Evolutionary conservation across 2,797 vertebrate genomes (phyloP).

Genomic region (Taeniopygia guttata): DNA sequence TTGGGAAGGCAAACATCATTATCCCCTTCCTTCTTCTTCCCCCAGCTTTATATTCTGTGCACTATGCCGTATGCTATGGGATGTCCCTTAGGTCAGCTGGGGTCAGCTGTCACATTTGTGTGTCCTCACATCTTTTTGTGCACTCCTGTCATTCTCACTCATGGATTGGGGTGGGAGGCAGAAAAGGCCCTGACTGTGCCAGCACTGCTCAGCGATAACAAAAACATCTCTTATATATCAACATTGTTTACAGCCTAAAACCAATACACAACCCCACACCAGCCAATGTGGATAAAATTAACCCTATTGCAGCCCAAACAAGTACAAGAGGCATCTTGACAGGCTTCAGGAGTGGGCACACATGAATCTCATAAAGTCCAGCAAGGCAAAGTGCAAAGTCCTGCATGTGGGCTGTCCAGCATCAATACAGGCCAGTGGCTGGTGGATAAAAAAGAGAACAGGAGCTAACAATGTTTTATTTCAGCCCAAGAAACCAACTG

Average conservation of each 20-base stretch:
- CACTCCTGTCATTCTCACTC: fast-evolving
- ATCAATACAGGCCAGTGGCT: background rate
- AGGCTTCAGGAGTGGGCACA: background rate
- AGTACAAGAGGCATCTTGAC: background rate
- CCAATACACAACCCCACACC: background rate
- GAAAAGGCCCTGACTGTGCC: background rate
- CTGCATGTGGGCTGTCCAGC: too few species aligned
- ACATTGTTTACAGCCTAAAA: background rate
- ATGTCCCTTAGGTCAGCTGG: background rate
- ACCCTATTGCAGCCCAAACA: background rate
- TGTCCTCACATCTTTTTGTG: background rate
- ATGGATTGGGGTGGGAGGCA: background rate
- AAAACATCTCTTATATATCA: background rate
- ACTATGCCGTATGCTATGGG: too few species aligned
- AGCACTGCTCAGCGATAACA: fast-evolving
- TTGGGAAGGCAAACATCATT: background rate
- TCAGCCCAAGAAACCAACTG: background rate
- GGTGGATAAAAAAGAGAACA: background rate
- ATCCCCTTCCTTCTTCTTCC: background rate
- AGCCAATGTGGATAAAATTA: background rate
- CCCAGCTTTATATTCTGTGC: background rate
- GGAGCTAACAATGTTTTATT: background rate
- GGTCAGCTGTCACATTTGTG: background rate
- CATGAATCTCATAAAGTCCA: fast-evolving
- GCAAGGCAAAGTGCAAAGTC: background rate